phyloP scores from a whole-genome alignment of 2,113 vertebrate species.

The Lagopus muta region DNA sequence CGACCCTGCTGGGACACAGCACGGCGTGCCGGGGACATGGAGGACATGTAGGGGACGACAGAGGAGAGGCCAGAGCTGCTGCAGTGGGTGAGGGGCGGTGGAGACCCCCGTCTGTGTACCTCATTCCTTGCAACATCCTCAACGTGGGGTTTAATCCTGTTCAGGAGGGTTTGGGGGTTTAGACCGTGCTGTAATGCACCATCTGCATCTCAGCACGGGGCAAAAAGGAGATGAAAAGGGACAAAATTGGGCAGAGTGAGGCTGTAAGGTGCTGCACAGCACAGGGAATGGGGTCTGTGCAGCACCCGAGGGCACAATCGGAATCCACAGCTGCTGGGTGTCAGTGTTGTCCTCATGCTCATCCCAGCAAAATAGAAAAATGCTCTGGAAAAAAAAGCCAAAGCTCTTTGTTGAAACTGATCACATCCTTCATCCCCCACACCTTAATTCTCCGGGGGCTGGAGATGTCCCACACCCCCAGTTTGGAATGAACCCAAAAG shows the following conservation, averaged over 20 bases:
- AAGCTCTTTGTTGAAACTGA: background rate
- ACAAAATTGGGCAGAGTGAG: background rate
- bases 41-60: background rate
- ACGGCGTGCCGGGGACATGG: background rate
- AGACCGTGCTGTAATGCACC: background rate
- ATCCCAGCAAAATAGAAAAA: background rate
- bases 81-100: fast-evolving
- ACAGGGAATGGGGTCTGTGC: background rate
- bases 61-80: background rate
- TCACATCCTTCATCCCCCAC: background rate
- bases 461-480: background rate
- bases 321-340: slow-evolving; percentile 6
- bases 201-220: background rate
- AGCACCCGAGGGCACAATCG: background rate
- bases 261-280: fast-evolving
- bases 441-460: background rate
- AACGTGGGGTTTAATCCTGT: background rate
- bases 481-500: background rate
- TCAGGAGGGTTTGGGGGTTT: background rate
- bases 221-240: background rate
- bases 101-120: background rate
- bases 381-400: background rate
- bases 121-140: background rate
- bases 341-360: background rate
- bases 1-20: background rate